Conservation (phyloP, 35 echinoderm and acorn worm species). For the Stichopus chloronotus region DNA sequence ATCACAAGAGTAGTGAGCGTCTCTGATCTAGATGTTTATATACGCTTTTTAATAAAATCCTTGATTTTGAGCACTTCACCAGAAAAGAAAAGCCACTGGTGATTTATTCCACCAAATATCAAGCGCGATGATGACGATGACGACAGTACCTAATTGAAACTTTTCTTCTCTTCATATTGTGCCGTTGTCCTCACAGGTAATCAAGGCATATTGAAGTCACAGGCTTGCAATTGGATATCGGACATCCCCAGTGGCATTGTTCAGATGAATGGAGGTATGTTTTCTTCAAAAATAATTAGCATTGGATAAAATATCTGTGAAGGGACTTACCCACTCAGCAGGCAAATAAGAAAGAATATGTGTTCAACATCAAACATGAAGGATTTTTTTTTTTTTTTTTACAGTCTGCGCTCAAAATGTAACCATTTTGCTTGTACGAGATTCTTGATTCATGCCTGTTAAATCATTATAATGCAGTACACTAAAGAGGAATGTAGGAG, state of each 20-base stretch:
- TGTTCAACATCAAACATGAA: no score
- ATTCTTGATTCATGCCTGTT: no score
- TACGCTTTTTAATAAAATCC: conserved; percentile 13
- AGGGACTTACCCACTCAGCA: no score
- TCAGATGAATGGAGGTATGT: not conserved
- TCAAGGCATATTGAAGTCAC: not conserved
- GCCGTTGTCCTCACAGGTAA: not conserved
- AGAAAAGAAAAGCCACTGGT: no score
- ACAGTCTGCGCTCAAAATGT: no score
- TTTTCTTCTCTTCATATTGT: not conserved
- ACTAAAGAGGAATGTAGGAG: no score
- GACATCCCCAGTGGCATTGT: not conserved
- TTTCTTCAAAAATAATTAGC: not conserved
- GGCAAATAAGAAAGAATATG: no score
- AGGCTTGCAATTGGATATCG: not conserved
- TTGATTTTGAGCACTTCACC: not conserved
- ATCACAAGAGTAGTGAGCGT: not conserved
- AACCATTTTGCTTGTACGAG: no score
- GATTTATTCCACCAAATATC: no score
- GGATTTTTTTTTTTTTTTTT: no score
- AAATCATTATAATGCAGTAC: no score
- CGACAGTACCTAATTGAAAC: not conserved
- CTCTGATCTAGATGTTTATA: conserved; percentile 30
- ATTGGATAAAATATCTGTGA: not conserved
- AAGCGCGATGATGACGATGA: no score